Conservation (phyloP, 2,797 vertebrate species). For the Tapirus indicus region DNA sequence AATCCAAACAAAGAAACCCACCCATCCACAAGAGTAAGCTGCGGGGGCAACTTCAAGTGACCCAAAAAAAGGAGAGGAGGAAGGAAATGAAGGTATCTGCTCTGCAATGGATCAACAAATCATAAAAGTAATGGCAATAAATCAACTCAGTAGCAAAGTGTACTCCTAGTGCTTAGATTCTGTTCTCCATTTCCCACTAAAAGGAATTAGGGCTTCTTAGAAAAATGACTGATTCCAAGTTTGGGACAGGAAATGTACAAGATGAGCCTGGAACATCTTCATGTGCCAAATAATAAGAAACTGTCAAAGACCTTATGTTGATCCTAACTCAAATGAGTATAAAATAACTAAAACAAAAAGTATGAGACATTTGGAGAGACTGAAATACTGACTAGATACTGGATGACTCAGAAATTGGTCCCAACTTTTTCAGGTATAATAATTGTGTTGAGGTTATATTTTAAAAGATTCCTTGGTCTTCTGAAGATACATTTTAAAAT, state of each 20-base stretch:
- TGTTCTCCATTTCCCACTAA: background rate
- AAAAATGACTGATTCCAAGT: background rate
- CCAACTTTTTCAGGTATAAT: background rate
- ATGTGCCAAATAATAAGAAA: conserved; percentile 4
- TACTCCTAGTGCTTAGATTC: background rate
- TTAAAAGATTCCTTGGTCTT: background rate
- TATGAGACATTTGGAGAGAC: background rate
- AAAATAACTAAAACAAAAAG: background rate
- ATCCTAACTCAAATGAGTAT: background rate
- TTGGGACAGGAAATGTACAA: background rate
- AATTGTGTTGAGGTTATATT: background rate
- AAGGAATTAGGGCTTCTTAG: background rate
- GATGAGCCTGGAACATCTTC: background rate
- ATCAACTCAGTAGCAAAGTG: background rate
- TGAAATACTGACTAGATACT: background rate
- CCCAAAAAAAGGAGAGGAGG: background rate
- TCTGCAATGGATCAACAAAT: background rate
- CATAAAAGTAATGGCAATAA: background rate
- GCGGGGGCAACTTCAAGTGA: background rate
- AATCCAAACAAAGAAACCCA: background rate
- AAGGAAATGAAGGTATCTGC: background rate
- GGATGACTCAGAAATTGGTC: background rate
- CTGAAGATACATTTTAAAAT: conserved; percentile 19
- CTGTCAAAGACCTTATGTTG: background rate
- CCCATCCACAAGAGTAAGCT: background rate